Evolutionary conservation across 2,113 vertebrate species (phyloP).

Genomic region (Paraplagusia blochii): DNA sequence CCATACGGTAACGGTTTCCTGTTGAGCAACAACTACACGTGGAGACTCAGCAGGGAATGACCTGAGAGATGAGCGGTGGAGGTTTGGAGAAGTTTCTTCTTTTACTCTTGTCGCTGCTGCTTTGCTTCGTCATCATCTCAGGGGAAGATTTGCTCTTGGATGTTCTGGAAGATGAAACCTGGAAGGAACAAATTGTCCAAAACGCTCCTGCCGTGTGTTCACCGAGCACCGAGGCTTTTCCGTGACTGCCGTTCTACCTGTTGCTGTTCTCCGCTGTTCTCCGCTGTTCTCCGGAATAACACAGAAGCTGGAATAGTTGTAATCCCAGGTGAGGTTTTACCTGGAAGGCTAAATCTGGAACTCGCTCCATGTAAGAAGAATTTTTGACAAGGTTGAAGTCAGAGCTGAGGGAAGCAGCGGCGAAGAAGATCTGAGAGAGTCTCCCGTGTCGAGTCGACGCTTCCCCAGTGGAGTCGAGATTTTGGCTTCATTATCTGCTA

Average conservation of each 20-base stretch:
- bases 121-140: constrained; percentile 24
- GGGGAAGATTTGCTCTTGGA: constrained; percentile 27
- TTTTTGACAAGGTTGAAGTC: constrained; percentile 51
- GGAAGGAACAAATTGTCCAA: constrained; percentile 35
- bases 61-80: no score
- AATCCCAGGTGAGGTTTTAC: constrained; percentile 10
- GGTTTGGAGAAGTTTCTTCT: constrained; percentile 7
- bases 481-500: constrained; percentile 64
- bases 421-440: constrained; percentile 44
- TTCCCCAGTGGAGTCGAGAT: constrained; percentile 49
- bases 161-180: constrained; percentile 19
- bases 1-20: no score
- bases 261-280: constrained; percentile 13
- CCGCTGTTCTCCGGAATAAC: background rate
- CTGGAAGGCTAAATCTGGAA: background rate
- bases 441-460: constrained; percentile 49
- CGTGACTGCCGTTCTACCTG: constrained; percentile 30
- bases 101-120: constrained; percentile 12
- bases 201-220: constrained; percentile 30
- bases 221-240: constrained; percentile 12
- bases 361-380: constrained; percentile 4
- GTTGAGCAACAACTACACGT: no score
- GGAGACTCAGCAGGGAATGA: no score
- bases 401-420: constrained; percentile 5
- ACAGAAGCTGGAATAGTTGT: background rate